Evolutionary conservation across 2,888 invertebrate genomes (phyloP).

Genomic region (Chymomyza caudatula): DNA sequence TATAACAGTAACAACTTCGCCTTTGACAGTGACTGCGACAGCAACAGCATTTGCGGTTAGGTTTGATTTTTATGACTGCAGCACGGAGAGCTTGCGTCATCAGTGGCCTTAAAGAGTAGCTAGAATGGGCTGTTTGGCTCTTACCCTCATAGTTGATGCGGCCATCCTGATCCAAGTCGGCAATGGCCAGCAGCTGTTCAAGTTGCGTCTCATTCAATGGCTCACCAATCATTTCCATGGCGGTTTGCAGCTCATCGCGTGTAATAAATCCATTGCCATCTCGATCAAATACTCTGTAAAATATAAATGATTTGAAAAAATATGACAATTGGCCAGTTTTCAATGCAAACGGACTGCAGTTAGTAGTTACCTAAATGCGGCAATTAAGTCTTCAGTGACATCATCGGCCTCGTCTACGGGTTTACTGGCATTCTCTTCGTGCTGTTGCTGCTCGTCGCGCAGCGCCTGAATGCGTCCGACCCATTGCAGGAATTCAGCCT

Average conservation of each 20-base stretch:
- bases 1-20: background rate
- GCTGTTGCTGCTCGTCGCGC: slow-evolving; percentile 79
- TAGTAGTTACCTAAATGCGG: slow-evolving; percentile 85
- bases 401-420: slow-evolving; percentile 80
- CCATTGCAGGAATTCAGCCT: slow-evolving; percentile 88
- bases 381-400: slow-evolving; percentile 87
- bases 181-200: slow-evolving; percentile 85
- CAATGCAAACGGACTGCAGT: background rate
- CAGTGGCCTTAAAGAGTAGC: background rate
- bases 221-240: slow-evolving; percentile 91
- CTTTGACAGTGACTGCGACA: slow-evolving; percentile 20
- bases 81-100: background rate
- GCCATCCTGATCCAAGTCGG: slow-evolving; percentile 89
- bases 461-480: slow-evolving; percentile 86
- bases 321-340: too few relatives aligned
- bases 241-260: slow-evolving; percentile 86
- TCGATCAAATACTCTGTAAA: slow-evolving; percentile 87
- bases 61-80: background rate
- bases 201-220: slow-evolving; percentile 86
- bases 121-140: slow-evolving; percentile 4
- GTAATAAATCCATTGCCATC: slow-evolving; percentile 94
- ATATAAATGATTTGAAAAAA: background rate
- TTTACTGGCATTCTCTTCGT: slow-evolving; percentile 78
- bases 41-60: slow-evolving; percentile 36
- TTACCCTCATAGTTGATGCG: slow-evolving; percentile 90